phyloP scores from a whole-genome alignment of 92 coral and sea anemone species.

The Heteractis magnifica region DNA sequence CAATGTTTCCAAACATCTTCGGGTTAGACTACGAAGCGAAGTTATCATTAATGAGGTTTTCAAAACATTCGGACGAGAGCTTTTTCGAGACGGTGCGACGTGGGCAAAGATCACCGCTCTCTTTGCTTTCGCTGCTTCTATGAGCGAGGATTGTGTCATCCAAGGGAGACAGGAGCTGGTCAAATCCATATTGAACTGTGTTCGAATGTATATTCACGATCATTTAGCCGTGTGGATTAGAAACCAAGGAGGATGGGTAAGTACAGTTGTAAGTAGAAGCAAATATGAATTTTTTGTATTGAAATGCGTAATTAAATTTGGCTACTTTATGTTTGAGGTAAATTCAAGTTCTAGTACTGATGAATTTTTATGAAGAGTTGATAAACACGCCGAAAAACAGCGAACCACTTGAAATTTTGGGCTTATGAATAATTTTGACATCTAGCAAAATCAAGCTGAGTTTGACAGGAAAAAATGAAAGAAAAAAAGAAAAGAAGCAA shows the following conservation, averaged over 20 bases:
- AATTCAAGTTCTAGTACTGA: no score
- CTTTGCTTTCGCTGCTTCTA: slow-evolving; percentile 86
- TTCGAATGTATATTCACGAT: slow-evolving; percentile 71
- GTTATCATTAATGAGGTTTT: slow-evolving; percentile 80
- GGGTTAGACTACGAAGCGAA: slow-evolving; percentile 82
- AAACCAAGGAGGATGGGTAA: slow-evolving; percentile 95
- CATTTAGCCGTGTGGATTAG: slow-evolving; percentile 90
- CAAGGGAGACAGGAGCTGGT: slow-evolving; percentile 86
- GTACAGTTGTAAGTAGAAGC: not conserved
- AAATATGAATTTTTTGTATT: not conserved
- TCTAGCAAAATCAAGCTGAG: no score
- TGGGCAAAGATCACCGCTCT: slow-evolving; percentile 89
- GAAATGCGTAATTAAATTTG: no score
- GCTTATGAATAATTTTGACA: no score
- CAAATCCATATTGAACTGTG: slow-evolving; percentile 71
- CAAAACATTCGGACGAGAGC: slow-evolving; percentile 70
- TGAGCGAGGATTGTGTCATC: slow-evolving; percentile 79
- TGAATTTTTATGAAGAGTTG: no score
- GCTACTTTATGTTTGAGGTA: no score
- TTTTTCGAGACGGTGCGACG: slow-evolving; percentile 83
- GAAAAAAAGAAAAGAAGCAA: no score
- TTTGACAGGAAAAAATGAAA: no score
- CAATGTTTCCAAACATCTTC: slow-evolving; percentile 84
- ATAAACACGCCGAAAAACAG: no score
- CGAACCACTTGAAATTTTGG: no score